phyloP scores from a whole-genome alignment of 2,888 invertebrate species.

The Apomyelois bistriatella region DNA sequence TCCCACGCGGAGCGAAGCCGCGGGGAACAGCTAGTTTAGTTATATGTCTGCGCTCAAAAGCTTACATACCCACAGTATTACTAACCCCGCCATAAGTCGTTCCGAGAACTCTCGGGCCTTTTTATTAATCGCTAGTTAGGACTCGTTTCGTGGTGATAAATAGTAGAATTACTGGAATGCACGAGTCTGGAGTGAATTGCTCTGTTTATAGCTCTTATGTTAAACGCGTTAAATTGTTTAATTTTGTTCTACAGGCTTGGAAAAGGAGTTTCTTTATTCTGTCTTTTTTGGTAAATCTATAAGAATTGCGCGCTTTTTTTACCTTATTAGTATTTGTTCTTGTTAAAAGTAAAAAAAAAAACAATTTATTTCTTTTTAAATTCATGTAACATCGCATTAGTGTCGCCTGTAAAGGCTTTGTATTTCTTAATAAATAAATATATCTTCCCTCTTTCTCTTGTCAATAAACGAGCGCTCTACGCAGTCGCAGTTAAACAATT shows the following conservation, averaged over 20 bases:
- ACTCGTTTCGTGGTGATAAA: constrained; percentile 13
- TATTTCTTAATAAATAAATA: too few species aligned
- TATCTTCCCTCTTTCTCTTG: too few species aligned
- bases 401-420: too few species aligned
- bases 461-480: not conserved
- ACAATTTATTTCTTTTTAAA: too few species aligned
- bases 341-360: too few species aligned
- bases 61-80: not conserved
- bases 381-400: too few species aligned
- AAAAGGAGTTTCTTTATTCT: too few species aligned
- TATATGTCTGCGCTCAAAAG: not conserved
- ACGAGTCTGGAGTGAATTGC: not conserved
- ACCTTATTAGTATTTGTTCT: too few species aligned
- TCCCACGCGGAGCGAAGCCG: too few species aligned
- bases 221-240: not conserved
- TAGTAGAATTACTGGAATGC: constrained; percentile 9
- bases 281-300: too few species aligned
- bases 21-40: too few species aligned
- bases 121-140: constrained; percentile 32
- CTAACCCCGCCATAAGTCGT: constrained; percentile 28
- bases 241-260: not conserved
- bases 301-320: too few species aligned
- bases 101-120: constrained; percentile 42
- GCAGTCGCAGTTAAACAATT: not conserved
- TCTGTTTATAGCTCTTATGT: not conserved